Conservation (phyloP, 2,888 invertebrate species). For the Limnephilus rhombicus region DNA sequence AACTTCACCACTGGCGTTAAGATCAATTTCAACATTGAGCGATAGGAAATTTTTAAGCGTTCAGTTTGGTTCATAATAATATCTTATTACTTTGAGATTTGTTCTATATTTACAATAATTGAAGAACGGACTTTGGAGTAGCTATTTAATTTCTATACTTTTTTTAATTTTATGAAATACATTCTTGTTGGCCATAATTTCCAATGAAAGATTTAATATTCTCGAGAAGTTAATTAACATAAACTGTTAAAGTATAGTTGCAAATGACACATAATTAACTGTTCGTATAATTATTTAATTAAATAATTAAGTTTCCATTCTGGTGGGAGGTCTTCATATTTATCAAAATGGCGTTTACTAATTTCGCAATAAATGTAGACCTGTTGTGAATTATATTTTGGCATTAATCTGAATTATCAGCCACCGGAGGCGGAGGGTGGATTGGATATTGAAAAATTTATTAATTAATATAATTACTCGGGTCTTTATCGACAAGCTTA, state of each 20-base stretch:
- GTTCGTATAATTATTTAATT: constrained; percentile 13
- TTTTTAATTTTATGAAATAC: too few species aligned
- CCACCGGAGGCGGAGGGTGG: neutral
- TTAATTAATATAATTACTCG: neutral
- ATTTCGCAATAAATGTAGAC: neutral
- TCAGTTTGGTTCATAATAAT: too few species aligned
- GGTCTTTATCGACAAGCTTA: neutral
- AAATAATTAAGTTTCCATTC: constrained; percentile 18
- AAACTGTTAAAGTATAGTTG: neutral
- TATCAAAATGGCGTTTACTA: constrained; percentile 27
- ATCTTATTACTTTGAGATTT: too few species aligned
- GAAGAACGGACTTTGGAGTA: too few species aligned
- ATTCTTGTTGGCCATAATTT: neutral
- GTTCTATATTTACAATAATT: too few species aligned
- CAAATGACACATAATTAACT: constrained; percentile 14
- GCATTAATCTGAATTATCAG: constrained; percentile 6
- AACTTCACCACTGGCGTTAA: too few species aligned
- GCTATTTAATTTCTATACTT: too few species aligned
- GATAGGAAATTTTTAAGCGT: too few species aligned
- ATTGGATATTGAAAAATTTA: neutral
- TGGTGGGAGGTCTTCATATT: constrained; percentile 34
- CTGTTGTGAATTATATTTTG: neutral
- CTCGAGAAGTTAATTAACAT: neutral
- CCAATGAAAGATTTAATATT: neutral
- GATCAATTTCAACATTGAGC: too few species aligned